A percentile compares a stretch with the other conserved stretches of the same genome.
These are phyloP conservation scores for Pelagia noctiluca DNA, from an alignment of 30 jellyfish, hydroid and myxozoan species.

Conservation along the genomic window DNA sequence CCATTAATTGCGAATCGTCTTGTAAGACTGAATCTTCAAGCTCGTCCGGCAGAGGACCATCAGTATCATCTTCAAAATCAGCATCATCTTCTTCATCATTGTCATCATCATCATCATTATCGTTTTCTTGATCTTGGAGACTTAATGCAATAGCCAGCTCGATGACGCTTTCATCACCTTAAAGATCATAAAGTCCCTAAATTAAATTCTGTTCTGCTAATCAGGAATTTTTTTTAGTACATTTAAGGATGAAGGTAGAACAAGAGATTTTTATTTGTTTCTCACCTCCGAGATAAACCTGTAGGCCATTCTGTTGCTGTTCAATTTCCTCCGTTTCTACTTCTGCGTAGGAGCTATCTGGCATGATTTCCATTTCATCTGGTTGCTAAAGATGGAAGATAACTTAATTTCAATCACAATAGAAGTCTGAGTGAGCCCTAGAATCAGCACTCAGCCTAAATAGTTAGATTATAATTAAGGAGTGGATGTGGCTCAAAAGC, in stretches of 20 bases:
- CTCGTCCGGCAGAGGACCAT: slow-evolving; percentile 60
- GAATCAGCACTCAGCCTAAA: too few species aligned
- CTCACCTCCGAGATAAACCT: slow-evolving; percentile 67
- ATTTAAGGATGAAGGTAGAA: too few species aligned
- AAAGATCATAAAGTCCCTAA: not conserved
- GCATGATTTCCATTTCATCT: slow-evolving; percentile 32
- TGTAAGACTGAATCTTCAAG: slow-evolving; percentile 65
- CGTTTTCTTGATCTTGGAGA: slow-evolving; percentile 80
- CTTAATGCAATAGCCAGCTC: slow-evolving; percentile 97
- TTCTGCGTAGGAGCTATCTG: slow-evolving; percentile 55
- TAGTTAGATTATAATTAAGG: too few species aligned
- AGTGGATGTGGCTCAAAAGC: too few species aligned
- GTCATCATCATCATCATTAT: slow-evolving; percentile 65
- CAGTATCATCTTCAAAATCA: slow-evolving; percentile 68
- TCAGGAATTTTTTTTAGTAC: too few species aligned
- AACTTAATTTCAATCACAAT: too few species aligned
- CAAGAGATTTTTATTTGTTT: too few species aligned
- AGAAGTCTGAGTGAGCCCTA: too few species aligned
- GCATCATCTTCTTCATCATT: slow-evolving; percentile 79
- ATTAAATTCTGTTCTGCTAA: too few species aligned
- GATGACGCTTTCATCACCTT: slow-evolving; percentile 94
- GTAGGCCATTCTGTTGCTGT: slow-evolving; percentile 69
- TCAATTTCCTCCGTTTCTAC: slow-evolving; percentile 66
- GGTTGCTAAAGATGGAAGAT: slow-evolving; percentile 14
- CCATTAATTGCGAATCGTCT: slow-evolving; percentile 47